A percentile compares a stretch with the other conserved stretches of the same genome.
Conservation (phyloP, 2,797 vertebrate species). For the Myiothlypis coronata region DNA sequence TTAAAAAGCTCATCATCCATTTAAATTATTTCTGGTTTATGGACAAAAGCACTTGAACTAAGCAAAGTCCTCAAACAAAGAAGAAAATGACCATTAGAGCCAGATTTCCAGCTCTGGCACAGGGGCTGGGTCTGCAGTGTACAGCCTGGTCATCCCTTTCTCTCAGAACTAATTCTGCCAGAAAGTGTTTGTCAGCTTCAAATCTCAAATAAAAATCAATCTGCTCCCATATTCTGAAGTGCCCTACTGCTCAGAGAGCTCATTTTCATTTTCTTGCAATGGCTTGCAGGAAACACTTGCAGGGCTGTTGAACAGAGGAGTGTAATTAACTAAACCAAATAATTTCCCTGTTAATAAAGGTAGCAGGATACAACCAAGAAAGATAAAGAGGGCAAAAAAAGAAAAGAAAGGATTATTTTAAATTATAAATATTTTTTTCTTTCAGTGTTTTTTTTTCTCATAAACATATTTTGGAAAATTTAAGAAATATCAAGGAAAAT, state of each 20-base stretch:
- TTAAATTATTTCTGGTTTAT: constrained; percentile 17
- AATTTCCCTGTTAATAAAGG: not conserved
- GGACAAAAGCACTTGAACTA: not conserved
- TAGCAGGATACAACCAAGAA: not conserved
- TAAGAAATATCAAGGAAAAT: not conserved
- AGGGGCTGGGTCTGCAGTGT: not conserved
- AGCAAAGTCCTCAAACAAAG: not conserved
- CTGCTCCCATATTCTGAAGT: not conserved
- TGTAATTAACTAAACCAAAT: constrained; percentile 32
- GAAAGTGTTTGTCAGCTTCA: not conserved
- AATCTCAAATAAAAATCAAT: not conserved
- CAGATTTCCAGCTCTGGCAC: not conserved
- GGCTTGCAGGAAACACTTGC: not conserved
- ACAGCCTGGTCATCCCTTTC: not conserved
- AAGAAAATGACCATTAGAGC: not conserved
- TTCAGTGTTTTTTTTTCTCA: not conserved
- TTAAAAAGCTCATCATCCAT: not conserved
- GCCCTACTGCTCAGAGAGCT: not conserved
- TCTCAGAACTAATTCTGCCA: not conserved
- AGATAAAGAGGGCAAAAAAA: not conserved
- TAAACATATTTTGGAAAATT: not conserved
- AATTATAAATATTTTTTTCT: not conserved
- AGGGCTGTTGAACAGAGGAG: not conserved
- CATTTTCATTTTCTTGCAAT: constrained; percentile 20
- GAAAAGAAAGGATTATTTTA: not conserved